Base-by-base conservation (phyloP, 2,888 invertebrate genomes). In the Unio pictorum region DNA sequence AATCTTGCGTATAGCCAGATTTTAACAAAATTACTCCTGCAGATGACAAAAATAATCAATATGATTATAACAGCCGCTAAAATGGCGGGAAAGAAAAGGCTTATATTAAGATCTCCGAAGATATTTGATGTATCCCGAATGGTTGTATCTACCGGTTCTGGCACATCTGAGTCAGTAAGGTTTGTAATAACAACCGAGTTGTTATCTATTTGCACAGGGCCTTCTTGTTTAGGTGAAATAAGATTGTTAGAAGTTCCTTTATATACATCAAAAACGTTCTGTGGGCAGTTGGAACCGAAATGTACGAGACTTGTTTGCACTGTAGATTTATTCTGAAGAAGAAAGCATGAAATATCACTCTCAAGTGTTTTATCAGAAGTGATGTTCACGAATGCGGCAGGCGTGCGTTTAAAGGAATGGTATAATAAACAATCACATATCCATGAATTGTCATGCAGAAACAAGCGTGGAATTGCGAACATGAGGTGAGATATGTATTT, bases 371-470 rank as follows among this genome's bases (percentile, higher is more conserved):
- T 55, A 8, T 56, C 66, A 11, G 56, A 34, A 6, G 62, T 56
- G 4, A 15, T 45, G 57, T 61, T 61, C 11, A 72, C 18, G 59
- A 72, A 76, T 20, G 72, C 72, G 4, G 34, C 34, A 18, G 74
- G 72, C 55, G 71, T 71, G 18, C 63, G 66, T 23, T 71, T 67
- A 0, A 72, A 72, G 0, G 74, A 71, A 66, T 74, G 74, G 60
- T 72, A 76, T 56, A 76, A 67, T 45, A 74, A 63, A 72, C 83
- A 83, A 28, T 76, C 69, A 68, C 83, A 83, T 11, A 59, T 54
- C 78, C 78, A 76, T n/a, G 74, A 76, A 56, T 79, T 79, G 4
- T 74, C 75, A 61, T 75, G 78, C 55, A 82, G 65, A 15, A 78
- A 66, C 4, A 84, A 62, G 23, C 79, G 76, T 18, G 69, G 70